Percentiles rank a stretch among this genome's conserved stretches.
These are phyloP conservation scores for Lomographa bimaculata DNA, from an alignment of 2,888 invertebrate species.

Conservation along the genomic window DNA sequence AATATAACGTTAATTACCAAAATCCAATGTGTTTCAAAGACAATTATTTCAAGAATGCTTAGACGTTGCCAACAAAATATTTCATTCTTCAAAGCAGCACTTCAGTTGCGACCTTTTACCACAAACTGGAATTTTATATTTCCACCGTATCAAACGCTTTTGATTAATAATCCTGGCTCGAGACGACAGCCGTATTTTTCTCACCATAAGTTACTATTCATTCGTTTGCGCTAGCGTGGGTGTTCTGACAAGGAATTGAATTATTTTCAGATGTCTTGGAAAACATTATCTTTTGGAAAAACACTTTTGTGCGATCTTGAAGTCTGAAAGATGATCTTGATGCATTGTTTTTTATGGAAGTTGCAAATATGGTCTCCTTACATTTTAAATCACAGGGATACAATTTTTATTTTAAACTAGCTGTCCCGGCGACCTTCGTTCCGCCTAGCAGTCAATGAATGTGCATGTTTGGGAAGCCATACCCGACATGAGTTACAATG, in stretches of 20 bases:
- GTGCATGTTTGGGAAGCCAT: too few relatives aligned
- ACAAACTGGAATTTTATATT: slow-evolving; percentile 61
- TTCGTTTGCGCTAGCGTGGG: slow-evolving; percentile 61
- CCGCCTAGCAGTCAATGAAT: too few relatives aligned
- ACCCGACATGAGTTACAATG: too few relatives aligned
- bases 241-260: slow-evolving; percentile 26
- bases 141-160: slow-evolving; percentile 67
- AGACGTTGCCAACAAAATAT: background rate
- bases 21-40: too few relatives aligned
- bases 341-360: background rate
- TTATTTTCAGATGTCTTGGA: slow-evolving; percentile 28
- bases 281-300: slow-evolving; percentile 30
- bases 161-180: slow-evolving; percentile 70
- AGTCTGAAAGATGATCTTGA: slow-evolving; percentile 16
- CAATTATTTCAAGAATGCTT: too few relatives aligned
- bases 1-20: too few relatives aligned
- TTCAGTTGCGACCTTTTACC: slow-evolving; percentile 44
- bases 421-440: too few relatives aligned
- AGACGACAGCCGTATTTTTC: slow-evolving; percentile 72
- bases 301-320: slow-evolving; percentile 20
- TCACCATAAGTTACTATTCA: slow-evolving; percentile 74
- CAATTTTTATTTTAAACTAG: too few relatives aligned
- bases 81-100: slow-evolving; percentile 15
- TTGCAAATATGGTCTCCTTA: too few relatives aligned
- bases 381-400: too few relatives aligned